Evolutionary conservation across 2,888 invertebrate species (phyloP), one percentile per base, ranked within the genome.

Genomic region (Iselma pallidipennis): DNA sequence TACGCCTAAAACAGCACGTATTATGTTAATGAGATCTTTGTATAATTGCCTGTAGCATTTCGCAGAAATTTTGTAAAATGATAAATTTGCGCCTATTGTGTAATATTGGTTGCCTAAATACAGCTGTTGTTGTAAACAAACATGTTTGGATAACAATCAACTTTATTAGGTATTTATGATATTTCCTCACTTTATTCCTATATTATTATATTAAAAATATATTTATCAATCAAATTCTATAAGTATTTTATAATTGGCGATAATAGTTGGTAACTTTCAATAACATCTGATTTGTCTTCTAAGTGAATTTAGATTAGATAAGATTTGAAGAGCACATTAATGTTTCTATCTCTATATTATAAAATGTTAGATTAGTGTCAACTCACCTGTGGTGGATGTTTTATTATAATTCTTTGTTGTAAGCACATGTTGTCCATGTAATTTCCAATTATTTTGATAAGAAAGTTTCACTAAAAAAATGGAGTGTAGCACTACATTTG

Each of bases 1-100:
- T 21, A 58, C 58, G 58, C 31, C 42, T 23, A 16, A 16, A 25
- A 25, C 9, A 12, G 55, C 59, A 59, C 59, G 59, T 59, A 59
- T 42, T 6, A 23, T 14, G 26, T 48, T 59, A 59, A 59, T 50
- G 26, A 33, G 37, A 4, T 14, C 14, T 25, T 59, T 59, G n/a
- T 37, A 33, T 37, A 37, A 9, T 37, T 37, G 14, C 4, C 9
- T 2, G n/a, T n/a, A n/a, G n/a, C n/a, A n/a, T 9, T 37, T 37
- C 37, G 1, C 9, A 10, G 16, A 37, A 37, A 9, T 37, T 37
- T 37, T 4, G 9, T 37, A 16, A 37, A 37, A 37, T 12, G 6
- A 16, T 16, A 16, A 16, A 37, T 16, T 37, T 37, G 9, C n/a
- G 16, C n/a, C 12, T 31, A 4, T 31, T 6, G 4, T 16, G 37